These are phyloP conservation scores for Thymallus thymallus DNA, from an alignment of 2,113 vertebrate species.

Conservation along the genomic window DNA sequence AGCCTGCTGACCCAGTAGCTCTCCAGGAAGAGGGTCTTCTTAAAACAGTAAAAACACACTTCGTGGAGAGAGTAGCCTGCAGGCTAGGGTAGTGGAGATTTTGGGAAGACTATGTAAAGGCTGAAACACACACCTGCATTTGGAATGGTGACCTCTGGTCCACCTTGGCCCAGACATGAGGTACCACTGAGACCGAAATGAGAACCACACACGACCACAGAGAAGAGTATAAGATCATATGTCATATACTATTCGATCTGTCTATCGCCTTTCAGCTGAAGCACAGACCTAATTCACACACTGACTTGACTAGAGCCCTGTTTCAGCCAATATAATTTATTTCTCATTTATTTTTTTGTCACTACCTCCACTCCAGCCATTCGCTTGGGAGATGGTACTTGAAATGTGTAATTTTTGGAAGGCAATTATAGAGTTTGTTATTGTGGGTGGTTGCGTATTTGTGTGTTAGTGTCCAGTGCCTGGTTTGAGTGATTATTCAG, in stretches of 20 bases:
- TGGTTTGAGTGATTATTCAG: conserved; percentile 60
- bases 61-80: too few relatives aligned
- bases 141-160: conserved; percentile 32
- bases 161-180: conserved; percentile 24
- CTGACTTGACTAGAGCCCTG: conserved; percentile 14
- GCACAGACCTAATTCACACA: conserved; percentile 25
- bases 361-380: conserved; percentile 20
- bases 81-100: too few relatives aligned
- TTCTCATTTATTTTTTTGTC: conserved; percentile 5
- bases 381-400: conserved; percentile 5
- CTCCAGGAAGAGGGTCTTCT: too few relatives aligned
- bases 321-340: conserved; percentile 50
- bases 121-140: too few relatives aligned
- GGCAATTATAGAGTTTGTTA: conserved; percentile 31
- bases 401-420: conserved; percentile 36
- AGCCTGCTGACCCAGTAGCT: too few relatives aligned
- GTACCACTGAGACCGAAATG: conserved; percentile 18
- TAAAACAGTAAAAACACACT: too few relatives aligned
- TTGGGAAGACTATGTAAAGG: too few relatives aligned
- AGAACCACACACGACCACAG: conserved; percentile 23
- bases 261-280: conserved; percentile 35
- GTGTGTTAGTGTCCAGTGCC: conserved; percentile 1
- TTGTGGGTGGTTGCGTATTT: background rate
- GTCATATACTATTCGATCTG: conserved; percentile 9
- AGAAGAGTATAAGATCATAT: conserved; percentile 37